Base-by-base conservation (phyloP, 2,888 invertebrate species). In the Drosophila robusta region DNA sequence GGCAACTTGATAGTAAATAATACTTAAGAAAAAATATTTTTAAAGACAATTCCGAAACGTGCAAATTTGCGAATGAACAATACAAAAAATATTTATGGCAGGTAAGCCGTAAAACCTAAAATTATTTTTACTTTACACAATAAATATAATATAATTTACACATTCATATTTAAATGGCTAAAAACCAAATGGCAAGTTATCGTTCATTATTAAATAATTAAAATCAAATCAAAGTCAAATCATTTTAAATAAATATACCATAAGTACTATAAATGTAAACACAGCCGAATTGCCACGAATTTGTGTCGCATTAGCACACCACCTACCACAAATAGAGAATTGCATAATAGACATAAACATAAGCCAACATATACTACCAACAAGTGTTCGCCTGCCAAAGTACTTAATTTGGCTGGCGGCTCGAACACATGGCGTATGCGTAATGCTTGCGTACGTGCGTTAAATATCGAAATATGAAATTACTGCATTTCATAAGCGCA, bases 361-460 rank as follows among this genome's bases (percentile, higher is more conserved):
- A 29, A 54, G 54, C 22, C 26, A 34, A 42, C 36, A 9, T 39
- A 52, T 39, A 57, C 62, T 66, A 57, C 49, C 22, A 39, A 29
- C 56, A 56, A 52, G 50, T 65, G 52, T 16, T 44, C 46, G 32
- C 55, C 42, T 56, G 70, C 60, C 66, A 70, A 60, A 71, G 47
- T 18, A 34, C 46, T 56, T 51, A 62, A 63, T 55, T 55, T 14
- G 51, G 8, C 45, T 46, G 49, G 4, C 50, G 16, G 16, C 5
- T 22, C 26, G 24, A 29, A 44, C 12, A 61, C 58, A 44, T 42
- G 66, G 55, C 87, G 87, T 78, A 80, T 81, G 85, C 73, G 85
- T 70, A 81, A 87, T 75, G 81, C 49, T 42, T 52, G 60, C 56
- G 55, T 74, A 78, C 85, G 82, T 77, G 84, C 62, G 62, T 65